Conservation (phyloP, 2,888 invertebrate species). For the Hypolimnas misippus region DNA sequence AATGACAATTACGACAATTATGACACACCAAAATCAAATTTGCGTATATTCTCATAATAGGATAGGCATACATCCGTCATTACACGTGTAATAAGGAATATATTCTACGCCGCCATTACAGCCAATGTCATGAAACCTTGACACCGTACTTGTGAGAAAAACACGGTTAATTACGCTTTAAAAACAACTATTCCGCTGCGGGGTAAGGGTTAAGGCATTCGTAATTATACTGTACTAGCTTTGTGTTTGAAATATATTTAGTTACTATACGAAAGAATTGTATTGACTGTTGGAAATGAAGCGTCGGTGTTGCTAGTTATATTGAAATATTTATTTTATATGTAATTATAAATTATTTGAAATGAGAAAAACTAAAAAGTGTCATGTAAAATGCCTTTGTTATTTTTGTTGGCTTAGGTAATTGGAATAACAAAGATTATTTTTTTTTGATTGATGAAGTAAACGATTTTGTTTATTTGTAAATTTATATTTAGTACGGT, state of each 20-base stretch:
- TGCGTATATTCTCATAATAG: neutral
- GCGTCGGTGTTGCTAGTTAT: too few species aligned
- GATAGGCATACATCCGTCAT: neutral
- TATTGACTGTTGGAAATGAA: neutral
- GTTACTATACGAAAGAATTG: neutral
- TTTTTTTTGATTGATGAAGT: too few species aligned
- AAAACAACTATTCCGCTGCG: slow-evolving; percentile 38
- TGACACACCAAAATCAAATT: too few species aligned
- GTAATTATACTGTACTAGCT: slow-evolving; percentile 25
- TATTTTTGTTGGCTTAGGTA: too few species aligned
- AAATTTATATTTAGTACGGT: too few species aligned
- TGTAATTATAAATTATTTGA: too few species aligned
- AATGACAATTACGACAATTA: too few species aligned
- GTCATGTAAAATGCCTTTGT: too few species aligned
- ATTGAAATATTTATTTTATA: too few species aligned
- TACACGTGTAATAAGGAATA: slow-evolving; percentile 24
- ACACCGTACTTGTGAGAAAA: slow-evolving; percentile 40
- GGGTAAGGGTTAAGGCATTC: slow-evolving; percentile 40
- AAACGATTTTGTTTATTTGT: too few species aligned
- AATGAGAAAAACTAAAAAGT: too few species aligned
- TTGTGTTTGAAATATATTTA: slow-evolving; percentile 2
- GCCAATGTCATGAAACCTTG: slow-evolving; percentile 38
- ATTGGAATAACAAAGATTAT: too few species aligned
- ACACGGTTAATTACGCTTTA: slow-evolving; percentile 42
- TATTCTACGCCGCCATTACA: slow-evolving; percentile 20